phyloP scores from a whole-genome alignment of 2,113 vertebrate genomes.

The Chunga burmeisteri region DNA sequence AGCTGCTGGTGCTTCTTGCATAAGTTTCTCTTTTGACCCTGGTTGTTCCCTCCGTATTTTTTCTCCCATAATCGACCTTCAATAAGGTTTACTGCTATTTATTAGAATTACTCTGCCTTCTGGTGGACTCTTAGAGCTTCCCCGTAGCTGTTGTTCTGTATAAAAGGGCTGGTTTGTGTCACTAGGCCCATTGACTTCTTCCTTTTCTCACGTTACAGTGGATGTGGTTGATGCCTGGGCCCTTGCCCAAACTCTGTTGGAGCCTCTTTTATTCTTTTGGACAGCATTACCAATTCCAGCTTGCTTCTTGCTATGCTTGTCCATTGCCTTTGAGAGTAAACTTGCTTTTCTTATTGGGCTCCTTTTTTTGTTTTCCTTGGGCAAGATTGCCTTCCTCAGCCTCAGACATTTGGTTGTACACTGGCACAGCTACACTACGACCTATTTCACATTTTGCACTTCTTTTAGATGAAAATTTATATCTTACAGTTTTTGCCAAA shows the following conservation, averaged over 20 bases:
- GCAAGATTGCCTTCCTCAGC: background rate
- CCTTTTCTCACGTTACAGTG: background rate
- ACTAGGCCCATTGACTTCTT: background rate
- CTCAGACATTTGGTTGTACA: background rate
- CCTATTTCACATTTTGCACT: background rate
- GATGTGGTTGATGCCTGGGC: accelerated
- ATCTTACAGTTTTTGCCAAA: background rate
- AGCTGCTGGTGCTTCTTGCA: background rate
- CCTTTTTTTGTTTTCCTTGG: background rate
- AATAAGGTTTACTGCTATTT: background rate
- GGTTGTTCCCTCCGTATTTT: background rate
- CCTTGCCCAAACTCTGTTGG: background rate
- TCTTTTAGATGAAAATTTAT: background rate
- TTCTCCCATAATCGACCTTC: background rate
- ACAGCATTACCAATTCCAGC: background rate
- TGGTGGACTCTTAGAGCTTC: background rate
- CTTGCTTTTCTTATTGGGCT: background rate
- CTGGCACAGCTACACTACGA: background rate
- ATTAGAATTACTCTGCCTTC: background rate
- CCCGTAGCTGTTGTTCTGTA: background rate
- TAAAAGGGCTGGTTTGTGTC: background rate
- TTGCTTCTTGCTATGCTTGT: background rate
- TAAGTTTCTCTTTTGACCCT: background rate
- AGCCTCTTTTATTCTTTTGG: background rate
- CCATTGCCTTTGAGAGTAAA: background rate